Percentiles rank a stretch among this genome's conserved stretches.
Evolutionary conservation across 2,888 invertebrate genomes (phyloP).

Genomic region (Pogonocherus hispidulus): DNA sequence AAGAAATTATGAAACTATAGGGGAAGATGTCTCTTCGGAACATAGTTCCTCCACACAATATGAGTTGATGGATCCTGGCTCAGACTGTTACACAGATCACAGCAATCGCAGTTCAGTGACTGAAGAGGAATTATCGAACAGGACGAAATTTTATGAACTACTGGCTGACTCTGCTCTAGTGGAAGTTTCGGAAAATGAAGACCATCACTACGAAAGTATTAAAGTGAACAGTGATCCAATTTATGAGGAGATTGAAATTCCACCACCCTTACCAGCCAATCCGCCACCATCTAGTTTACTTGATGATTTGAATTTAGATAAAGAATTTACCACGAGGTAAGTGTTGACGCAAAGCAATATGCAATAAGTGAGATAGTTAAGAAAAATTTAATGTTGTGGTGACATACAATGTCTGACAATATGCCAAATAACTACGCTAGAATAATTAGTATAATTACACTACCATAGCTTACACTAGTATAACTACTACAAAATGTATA

Average conservation of each 20-base stretch:
- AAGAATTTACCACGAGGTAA: slow-evolving; percentile 76
- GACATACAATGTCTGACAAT: too few relatives aligned
- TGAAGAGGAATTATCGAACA: slow-evolving; percentile 75
- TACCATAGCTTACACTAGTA: too few relatives aligned
- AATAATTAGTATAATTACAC: too few relatives aligned
- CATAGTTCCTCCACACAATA: slow-evolving; percentile 78
- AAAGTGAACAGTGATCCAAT: slow-evolving; percentile 81
- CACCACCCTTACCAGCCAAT: slow-evolving; percentile 83
- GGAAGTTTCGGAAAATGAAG: slow-evolving; percentile 77
- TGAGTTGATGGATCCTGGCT: slow-evolving; percentile 81
- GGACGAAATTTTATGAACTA: slow-evolving; percentile 82
- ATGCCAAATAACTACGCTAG: too few relatives aligned
- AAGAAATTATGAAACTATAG: slow-evolving; percentile 64
- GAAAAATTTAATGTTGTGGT: too few relatives aligned
- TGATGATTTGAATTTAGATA: slow-evolving; percentile 78
- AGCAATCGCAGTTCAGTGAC: slow-evolving; percentile 69
- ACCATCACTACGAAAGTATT: slow-evolving; percentile 83
- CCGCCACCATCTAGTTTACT: slow-evolving; percentile 80
- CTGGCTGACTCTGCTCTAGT: slow-evolving; percentile 79
- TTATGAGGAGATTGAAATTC: slow-evolving; percentile 84
- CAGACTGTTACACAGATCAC: slow-evolving; percentile 80
- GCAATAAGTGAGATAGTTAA: too few relatives aligned
- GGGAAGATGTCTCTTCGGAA: slow-evolving; percentile 68
- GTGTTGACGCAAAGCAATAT: too few relatives aligned
- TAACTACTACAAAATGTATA: too few relatives aligned